Conservation (phyloP, 92 coral and sea anemone genomes). For the Porites lobata region DNA sequence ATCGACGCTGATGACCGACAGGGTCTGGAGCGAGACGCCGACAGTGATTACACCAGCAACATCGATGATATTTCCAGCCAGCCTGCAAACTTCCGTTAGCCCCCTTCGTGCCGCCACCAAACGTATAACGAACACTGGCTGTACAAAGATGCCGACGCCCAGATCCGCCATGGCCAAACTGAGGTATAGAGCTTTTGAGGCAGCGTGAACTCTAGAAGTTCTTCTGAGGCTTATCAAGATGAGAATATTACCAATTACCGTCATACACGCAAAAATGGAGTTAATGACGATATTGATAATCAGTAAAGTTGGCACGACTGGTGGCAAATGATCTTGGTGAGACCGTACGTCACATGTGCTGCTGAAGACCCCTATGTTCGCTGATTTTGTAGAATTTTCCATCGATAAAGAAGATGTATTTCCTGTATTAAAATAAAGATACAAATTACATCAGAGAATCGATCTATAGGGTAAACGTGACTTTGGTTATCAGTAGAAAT, state of each 20-base stretch:
- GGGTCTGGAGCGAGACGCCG: slow-evolving; percentile 14
- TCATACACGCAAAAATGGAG: not conserved
- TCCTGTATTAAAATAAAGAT: no score
- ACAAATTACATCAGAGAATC: no score
- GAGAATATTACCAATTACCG: slow-evolving; percentile 4
- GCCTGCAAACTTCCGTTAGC: not conserved
- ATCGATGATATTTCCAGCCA: not conserved
- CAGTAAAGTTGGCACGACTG: not conserved
- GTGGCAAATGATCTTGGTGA: not conserved
- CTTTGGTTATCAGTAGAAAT: no score
- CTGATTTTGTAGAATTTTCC: not conserved
- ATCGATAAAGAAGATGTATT: not conserved
- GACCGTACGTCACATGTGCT: not conserved
- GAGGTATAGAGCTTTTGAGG: slow-evolving; percentile 17
- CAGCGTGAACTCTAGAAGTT: not conserved
- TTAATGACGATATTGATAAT: not conserved
- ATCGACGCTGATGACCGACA: slow-evolving; percentile 19
- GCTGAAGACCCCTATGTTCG: not conserved
- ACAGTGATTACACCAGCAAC: slow-evolving; percentile 9
- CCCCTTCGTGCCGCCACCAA: not conserved
- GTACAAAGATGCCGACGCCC: slow-evolving; percentile 4
- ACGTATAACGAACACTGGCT: not conserved
- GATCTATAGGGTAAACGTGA: no score
- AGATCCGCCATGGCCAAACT: slow-evolving; percentile 1
- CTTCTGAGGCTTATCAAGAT: not conserved